Evolutionary conservation across 2,888 invertebrate genomes (phyloP).

Genomic region (Spisula solida): DNA sequence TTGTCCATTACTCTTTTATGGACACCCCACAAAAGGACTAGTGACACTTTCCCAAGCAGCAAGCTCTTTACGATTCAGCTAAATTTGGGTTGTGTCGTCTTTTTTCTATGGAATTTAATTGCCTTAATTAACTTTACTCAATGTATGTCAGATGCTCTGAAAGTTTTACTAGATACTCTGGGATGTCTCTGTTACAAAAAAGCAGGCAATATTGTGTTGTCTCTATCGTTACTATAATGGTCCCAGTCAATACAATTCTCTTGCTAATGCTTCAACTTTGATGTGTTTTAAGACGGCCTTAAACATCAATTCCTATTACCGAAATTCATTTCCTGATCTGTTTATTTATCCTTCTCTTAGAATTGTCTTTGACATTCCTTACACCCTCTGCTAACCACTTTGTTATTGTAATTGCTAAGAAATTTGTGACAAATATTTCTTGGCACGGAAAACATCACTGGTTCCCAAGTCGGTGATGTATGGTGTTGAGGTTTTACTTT

Average conservation of each 20-base stretch:
- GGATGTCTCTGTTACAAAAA: not conserved
- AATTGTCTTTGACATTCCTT: not conserved
- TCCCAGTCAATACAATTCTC: not conserved
- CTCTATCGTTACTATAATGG: not conserved
- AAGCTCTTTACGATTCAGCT: not conserved
- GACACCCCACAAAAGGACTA: not conserved
- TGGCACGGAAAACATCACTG: not conserved
- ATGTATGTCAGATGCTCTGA: not conserved
- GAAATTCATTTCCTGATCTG: not conserved
- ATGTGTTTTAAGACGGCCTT: not conserved
- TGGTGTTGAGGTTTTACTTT: not conserved
- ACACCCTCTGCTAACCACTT: not conserved
- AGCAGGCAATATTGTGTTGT: not conserved
- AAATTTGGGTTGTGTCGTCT: not conserved
- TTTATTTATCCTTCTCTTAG: not conserved
- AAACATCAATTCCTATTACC: constrained; percentile 12
- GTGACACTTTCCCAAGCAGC: not conserved
- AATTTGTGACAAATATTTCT: not conserved
- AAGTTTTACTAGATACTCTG: not conserved
- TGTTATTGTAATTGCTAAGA: not conserved
- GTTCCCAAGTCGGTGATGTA: too few species aligned
- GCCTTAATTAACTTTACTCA: not conserved
- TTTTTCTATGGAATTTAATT: not conserved
- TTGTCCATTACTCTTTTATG: not conserved
- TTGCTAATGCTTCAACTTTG: not conserved